Conservation (phyloP, 2,797 vertebrate genomes). For the Anisognathus igniventris region DNA sequence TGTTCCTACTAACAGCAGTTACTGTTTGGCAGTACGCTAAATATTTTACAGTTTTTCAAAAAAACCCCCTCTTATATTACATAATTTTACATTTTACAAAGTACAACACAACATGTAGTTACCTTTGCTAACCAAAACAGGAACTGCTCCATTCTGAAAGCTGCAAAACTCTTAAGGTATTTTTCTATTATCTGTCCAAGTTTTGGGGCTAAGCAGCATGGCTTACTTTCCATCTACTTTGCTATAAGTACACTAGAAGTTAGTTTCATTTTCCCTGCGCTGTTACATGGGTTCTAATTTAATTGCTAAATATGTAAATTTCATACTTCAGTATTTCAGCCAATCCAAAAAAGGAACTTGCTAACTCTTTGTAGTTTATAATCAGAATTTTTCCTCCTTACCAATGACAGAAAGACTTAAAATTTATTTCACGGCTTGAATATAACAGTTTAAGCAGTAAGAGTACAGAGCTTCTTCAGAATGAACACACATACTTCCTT, state of each 20-base stretch:
- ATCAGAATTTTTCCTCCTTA: not conserved
- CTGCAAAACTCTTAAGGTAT: not conserved
- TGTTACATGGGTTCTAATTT: not conserved
- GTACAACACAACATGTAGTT: not conserved
- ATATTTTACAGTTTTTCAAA: not conserved
- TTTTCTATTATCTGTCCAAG: not conserved
- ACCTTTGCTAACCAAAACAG: not conserved
- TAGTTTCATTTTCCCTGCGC: not conserved
- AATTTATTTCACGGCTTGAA: not conserved
- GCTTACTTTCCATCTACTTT: not conserved
- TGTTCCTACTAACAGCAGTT: fast-evolving
- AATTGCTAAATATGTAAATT: not conserved
- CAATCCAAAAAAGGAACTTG: not conserved
- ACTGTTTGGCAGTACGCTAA: not conserved
- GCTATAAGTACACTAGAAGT: not conserved
- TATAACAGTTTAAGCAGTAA: not conserved
- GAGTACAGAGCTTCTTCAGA: not conserved
- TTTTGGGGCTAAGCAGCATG: not conserved
- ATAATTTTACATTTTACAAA: not conserved
- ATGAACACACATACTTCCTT: not conserved
- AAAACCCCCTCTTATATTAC: not conserved
- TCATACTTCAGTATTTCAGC: not conserved
- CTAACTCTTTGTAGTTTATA: not conserved
- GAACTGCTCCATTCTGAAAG: not conserved
- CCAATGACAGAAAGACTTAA: not conserved